A percentile compares a stretch with the other conserved stretches of the same genome.
Evolutionary conservation across 1,140 invertebrate genomes (phyloP).

Genomic region (Microvelia longipes): DNA sequence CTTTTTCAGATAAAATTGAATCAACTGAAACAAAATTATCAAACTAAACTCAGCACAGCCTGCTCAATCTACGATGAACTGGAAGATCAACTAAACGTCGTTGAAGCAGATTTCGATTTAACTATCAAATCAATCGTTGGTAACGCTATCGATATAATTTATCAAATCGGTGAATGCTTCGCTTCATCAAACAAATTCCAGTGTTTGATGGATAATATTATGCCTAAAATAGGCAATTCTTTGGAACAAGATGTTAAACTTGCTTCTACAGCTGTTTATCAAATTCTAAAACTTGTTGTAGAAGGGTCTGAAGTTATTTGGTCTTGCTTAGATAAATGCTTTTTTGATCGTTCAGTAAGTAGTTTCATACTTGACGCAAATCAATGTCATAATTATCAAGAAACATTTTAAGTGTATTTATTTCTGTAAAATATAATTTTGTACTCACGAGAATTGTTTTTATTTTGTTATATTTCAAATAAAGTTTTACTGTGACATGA

Average conservation of each 20-base stretch:
- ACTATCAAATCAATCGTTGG: background rate
- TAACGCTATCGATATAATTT: background rate
- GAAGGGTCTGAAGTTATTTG: background rate
- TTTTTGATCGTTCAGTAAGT: no score
- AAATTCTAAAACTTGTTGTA: background rate
- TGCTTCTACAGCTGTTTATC: background rate
- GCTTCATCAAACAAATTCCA: background rate
- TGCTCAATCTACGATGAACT: background rate
- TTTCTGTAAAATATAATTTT: no score
- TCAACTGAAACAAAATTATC: no score
- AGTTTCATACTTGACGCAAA: no score
- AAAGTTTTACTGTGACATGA: no score
- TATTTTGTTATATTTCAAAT: no score
- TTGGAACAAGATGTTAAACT: background rate
- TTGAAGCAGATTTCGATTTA: background rate
- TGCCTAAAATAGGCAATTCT: background rate
- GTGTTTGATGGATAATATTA: background rate
- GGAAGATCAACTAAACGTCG: background rate
- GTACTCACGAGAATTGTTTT: no score
- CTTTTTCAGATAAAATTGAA: no score
- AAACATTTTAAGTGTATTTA: no score
- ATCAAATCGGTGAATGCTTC: background rate
- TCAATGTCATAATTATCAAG: no score
- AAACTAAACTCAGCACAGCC: no score
- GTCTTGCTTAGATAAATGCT: background rate